A percentile compares a stretch with the other conserved stretches of the same genome.
Conservation (phyloP, 2,113 vertebrate genomes). For the Sterrhoptilus dennistouni region DNA sequence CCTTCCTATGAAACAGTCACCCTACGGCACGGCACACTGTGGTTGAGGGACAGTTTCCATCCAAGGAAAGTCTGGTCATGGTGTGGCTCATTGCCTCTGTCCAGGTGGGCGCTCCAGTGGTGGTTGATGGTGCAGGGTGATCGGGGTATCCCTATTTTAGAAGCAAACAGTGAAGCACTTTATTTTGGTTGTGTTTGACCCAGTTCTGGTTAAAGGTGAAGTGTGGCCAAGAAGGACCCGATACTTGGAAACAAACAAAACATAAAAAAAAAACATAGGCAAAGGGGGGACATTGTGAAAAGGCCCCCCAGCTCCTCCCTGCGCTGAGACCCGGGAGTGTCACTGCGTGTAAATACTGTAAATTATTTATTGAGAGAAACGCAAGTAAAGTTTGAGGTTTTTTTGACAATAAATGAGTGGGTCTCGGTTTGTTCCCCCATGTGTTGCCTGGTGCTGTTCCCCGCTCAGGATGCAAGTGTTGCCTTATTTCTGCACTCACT, state of each 20-base stretch:
- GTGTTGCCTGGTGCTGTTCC: neutral
- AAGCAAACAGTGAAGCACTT: conserved; percentile 82
- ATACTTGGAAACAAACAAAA: conserved; percentile 29
- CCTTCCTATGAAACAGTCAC: neutral
- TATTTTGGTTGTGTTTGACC: conserved; percentile 79
- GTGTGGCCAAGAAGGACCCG: conserved; percentile 64
- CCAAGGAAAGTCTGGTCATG: neutral
- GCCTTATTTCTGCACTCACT: neutral
- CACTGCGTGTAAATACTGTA: conserved; percentile 91
- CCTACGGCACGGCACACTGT: rapidly evolving
- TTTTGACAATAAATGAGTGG: conserved; percentile 19
- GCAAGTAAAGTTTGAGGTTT: conserved; percentile 80
- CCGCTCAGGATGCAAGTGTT: rapidly evolving
- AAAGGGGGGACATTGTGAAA: neutral
- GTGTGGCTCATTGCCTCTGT: neutral
- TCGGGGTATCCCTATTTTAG: conserved; percentile 58
- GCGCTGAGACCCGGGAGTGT: conserved; percentile 75
- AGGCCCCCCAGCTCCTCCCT: conserved; percentile 1
- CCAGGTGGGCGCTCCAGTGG: neutral
- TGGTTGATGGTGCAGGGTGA: neutral
- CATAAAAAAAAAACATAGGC: neutral
- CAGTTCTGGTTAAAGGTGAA: conserved; percentile 71
- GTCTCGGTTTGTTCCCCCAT: neutral
- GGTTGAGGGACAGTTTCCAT: neutral
- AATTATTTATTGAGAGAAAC: conserved; percentile 97